Base-by-base conservation (phyloP, 2,888 invertebrate genomes). In the Cerceris rybyensis region DNA sequence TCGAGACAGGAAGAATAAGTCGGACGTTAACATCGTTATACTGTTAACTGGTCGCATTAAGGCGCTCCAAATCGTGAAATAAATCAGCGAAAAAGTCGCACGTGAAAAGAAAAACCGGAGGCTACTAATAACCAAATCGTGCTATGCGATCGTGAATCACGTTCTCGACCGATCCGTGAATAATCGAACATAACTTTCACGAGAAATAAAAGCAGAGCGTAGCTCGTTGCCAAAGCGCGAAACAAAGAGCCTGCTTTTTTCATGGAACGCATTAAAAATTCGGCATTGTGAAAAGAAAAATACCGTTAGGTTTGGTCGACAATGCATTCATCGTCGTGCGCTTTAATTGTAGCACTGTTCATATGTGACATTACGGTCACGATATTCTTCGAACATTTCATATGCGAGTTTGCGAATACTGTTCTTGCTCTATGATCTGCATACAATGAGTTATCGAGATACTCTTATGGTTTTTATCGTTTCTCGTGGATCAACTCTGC, bases 371-470 rank as follows among this genome's bases (percentile, higher is more conserved):
- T 70, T 52, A 42, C 70, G 69, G 59, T 74, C 74, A 74, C 80
- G 79, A 70, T 74, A 80, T 80, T 80, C 79, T 64, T 80, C 74
- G 79, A 67, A 79, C 67, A 54, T 59, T 58, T 70, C 70, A 80
- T 79, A 64, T 67, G 74, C 60, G 67, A 67, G 7, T 43, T 59
- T 63, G 57, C 59, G 66, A 80, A 80, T 79, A 74, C 63, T 65
- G 50, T 28, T 60, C 79, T 57, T 70, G 79, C 70, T 80, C 79
- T 70, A 72, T 66, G 74, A 80, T 80, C 79, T 80, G 79, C 79
- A 80, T 80, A 80, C 79, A 80, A 80, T 80, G 74, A 74, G 63
- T 50, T 68, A 59, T 16, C 79, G 59, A 41, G 79, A 55, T 64
- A 74, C 74, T 79, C 74, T 74, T 68, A 46, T 66, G 74, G 69